A percentile compares a stretch with the other conserved stretches of the same genome.
Conservation (phyloP, 2,797 vertebrate species). For the Dendrocincla fuliginosa region DNA sequence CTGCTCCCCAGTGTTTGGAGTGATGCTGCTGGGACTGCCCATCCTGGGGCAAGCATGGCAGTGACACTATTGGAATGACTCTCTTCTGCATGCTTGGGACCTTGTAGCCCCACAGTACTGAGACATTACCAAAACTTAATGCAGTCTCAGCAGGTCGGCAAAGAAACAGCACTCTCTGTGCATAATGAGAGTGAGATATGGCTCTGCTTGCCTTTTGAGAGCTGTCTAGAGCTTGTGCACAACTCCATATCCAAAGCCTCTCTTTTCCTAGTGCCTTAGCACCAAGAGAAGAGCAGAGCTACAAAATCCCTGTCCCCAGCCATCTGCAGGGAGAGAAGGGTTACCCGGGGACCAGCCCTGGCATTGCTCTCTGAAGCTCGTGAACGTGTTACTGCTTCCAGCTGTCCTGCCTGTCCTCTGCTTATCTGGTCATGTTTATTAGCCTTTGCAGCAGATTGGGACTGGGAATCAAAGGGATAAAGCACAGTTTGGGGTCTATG, state of each 20-base stretch:
- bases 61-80: not conserved
- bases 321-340: not conserved
- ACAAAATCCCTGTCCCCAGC: not conserved
- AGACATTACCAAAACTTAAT: not conserved
- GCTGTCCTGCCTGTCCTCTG: not conserved
- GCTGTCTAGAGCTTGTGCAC: not conserved
- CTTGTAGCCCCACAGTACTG: not conserved
- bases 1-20: not conserved
- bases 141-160: not conserved
- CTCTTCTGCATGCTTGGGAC: not conserved
- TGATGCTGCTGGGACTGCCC: not conserved
- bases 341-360: not conserved
- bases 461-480: slow-evolving; percentile 4
- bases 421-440: not conserved
- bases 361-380: not conserved
- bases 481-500: not conserved
- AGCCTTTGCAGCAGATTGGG: not conserved
- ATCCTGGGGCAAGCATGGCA: not conserved
- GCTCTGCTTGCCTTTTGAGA: not conserved
- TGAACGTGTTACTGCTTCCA: not conserved
- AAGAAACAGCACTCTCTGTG: not conserved
- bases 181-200: accelerated
- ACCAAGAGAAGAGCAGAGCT: slow-evolving; percentile 14
- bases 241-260: not conserved
- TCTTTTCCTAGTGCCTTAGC: not conserved